Evolutionary conservation across 2,113 vertebrate species (phyloP), one percentile per base, ranked within the genome.

Genomic region (Leptobrachium leishanense): DNA sequence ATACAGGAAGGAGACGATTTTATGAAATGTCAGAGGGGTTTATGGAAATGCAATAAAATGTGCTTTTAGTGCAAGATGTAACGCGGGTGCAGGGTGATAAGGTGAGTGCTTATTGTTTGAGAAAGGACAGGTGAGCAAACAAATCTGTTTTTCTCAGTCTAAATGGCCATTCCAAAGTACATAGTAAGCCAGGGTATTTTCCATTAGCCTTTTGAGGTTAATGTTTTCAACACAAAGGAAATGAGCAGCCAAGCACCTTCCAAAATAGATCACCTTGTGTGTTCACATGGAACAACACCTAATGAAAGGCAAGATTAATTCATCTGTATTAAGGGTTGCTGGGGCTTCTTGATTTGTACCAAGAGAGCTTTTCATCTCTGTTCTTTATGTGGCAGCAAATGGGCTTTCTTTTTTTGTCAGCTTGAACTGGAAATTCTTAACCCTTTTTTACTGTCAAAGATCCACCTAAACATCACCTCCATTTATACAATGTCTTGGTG

Each of bases 221-320:
- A 64, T 84, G 82, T 82, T 66, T 59, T 78, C 84, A 82, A 62
- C 74, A 64, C 20, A 57, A 81, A 85, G 85, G 71, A 42, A 68
- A 44, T 77, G 79, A 84, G 44, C 50, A 88, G 72, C 42, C 62
- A 83, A 84, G 72, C 75, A 53, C 54, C 20, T 72, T 81, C 4
- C 40, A 31, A 43, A 12, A 2, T 82, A 68, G 82, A 65, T 40
- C 3, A 55, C 57, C 54, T 69, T 83, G 82, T 70, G 42, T 71
- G 39, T 68, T 68, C 77, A 76, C 31, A 2, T 82, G 39, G 76
- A 85, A 77, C 53, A 50, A 39, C 54, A 57, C 84, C 43, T 70
- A 63, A 42, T 79, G 68, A 69, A 73, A 82, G 1, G 2, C 79
- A 68, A 7, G 70, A 83, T 8, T 46, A 85, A 68, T 70, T 81